These are phyloP conservation scores for Pedionomus torquatus DNA, from an alignment of 2,113 vertebrate species.

Conservation along the genomic window DNA sequence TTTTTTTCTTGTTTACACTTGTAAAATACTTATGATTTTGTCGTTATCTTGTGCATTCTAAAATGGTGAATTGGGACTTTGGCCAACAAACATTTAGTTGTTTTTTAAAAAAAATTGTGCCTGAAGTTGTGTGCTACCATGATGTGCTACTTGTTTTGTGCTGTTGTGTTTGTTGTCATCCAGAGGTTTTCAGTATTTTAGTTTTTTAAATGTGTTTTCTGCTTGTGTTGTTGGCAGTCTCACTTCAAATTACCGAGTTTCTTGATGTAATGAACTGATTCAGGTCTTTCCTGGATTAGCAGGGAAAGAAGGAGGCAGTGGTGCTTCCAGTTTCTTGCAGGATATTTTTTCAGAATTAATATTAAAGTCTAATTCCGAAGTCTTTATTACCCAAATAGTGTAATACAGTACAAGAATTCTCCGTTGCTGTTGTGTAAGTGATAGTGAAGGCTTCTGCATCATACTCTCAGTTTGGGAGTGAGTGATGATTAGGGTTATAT, in stretches of 20 bases:
- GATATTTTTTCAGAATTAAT: not conserved
- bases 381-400: fast-evolving
- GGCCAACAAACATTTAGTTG: not conserved
- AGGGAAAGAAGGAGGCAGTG: not conserved
- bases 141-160: not conserved
- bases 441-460: not conserved
- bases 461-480: not conserved
- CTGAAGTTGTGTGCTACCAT: not conserved
- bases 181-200: not conserved
- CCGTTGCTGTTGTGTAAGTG: not conserved
- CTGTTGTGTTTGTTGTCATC: not conserved
- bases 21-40: not conserved
- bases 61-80: not conserved
- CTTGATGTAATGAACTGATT: not conserved
- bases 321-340: not conserved
- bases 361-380: fast-evolving
- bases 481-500: not conserved
- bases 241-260: not conserved
- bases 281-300: not conserved
- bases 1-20: not conserved
- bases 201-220: not conserved
- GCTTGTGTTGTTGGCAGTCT: not conserved
- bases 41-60: not conserved
- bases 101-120: not conserved
- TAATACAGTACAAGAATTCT: not conserved